phyloP scores from a whole-genome alignment of 2,797 vertebrate genomes.

The Myotis planiceps region DNA sequence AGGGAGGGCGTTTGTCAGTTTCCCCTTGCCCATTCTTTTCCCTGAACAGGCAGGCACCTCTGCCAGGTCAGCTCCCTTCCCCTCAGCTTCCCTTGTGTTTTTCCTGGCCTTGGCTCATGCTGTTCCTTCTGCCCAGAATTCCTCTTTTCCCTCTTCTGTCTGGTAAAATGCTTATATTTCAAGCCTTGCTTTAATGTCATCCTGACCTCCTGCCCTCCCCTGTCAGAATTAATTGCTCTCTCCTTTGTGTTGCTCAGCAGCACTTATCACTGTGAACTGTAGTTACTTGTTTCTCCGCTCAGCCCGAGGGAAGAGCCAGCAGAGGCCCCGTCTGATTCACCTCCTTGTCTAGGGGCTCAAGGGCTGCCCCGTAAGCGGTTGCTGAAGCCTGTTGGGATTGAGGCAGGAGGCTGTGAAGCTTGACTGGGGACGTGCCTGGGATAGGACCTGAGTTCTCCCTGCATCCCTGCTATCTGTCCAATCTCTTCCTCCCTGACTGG shows the following conservation, averaged over 20 bases:
- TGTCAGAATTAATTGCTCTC: slow-evolving; percentile 77
- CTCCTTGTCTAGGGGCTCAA: slow-evolving; percentile 8
- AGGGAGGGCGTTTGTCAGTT: not conserved
- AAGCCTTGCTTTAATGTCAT: slow-evolving; percentile 64
- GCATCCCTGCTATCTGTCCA: not conserved
- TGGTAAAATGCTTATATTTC: slow-evolving; percentile 67
- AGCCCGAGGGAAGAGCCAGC: slow-evolving; percentile 25
- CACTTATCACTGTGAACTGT: slow-evolving; percentile 65
- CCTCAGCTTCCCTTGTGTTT: slow-evolving; percentile 15
- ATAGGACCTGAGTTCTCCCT: not conserved
- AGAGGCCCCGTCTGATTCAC: slow-evolving; percentile 25
- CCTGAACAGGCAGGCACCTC: not conserved
- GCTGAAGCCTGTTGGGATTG: not conserved
- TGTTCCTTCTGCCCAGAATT: slow-evolving; percentile 49
- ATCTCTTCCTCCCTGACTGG: not conserved
- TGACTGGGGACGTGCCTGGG: not conserved
- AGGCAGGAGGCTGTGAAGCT: not conserved
- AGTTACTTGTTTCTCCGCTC: slow-evolving; percentile 61
- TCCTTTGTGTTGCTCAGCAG: slow-evolving; percentile 70
- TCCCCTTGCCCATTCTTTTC: not conserved
- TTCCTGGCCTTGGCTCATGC: slow-evolving; percentile 26
- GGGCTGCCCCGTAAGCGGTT: not conserved
- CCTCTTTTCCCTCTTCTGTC: slow-evolving; percentile 26
- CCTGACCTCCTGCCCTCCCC: slow-evolving; percentile 71
- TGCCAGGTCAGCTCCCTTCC: not conserved